Conservation (phyloP, 2,797 vertebrate species). For the Hydrocynus forskahlii region DNA sequence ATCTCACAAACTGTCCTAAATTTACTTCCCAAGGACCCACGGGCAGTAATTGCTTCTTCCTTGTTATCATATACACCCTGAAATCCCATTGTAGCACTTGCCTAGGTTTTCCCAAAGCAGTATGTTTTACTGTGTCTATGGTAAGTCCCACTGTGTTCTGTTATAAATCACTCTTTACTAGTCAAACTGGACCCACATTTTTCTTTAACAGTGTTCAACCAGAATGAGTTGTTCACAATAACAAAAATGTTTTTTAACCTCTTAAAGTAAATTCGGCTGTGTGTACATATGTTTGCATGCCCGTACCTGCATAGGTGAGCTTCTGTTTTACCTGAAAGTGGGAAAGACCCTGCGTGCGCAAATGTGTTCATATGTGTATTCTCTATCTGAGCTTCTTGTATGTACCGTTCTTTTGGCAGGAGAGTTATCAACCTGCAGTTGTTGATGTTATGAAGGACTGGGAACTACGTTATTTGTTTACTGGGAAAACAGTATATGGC, state of each 20-base stretch:
- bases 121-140: not conserved
- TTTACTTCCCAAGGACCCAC: too few species aligned
- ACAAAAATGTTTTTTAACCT: not conserved
- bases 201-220: not conserved
- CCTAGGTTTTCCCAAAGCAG: not conserved
- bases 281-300: not conserved
- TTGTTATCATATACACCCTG: not conserved
- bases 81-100: not conserved
- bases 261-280: not conserved
- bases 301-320: not conserved
- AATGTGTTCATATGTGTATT: not conserved
- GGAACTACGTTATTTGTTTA: too few species aligned
- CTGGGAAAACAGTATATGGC: too few species aligned
- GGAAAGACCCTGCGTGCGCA: not conserved
- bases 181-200: not conserved
- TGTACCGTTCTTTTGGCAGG: too few species aligned
- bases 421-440: too few species aligned
- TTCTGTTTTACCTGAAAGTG: not conserved
- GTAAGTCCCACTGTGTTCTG: not conserved
- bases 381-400: too few species aligned
- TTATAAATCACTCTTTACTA: slow-evolving; percentile 20
- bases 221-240: not conserved
- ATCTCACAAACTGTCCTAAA: too few species aligned
- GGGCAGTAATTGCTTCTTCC: too few species aligned
- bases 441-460: too few species aligned